Evolutionary conservation across 2,888 invertebrate genomes (phyloP), one percentile per base, ranked within the genome.

Genomic region (Pterostichus madidus): DNA sequence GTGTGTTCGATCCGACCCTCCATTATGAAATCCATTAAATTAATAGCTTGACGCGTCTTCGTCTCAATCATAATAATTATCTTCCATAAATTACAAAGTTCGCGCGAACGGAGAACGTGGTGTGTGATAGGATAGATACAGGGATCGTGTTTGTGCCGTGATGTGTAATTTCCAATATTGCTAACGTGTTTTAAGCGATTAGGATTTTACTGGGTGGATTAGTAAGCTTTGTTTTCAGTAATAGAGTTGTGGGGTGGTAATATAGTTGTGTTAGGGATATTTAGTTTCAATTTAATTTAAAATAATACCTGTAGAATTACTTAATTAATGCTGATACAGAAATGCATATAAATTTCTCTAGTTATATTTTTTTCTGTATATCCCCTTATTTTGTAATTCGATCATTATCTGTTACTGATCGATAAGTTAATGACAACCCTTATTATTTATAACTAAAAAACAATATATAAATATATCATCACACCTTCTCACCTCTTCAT

Each of bases 21-120:
- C 24, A 79, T 79, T 61, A 79, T 61, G 13, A 17, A 64, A 64
- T 79, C 46, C 79, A 79, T 79, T 79, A 79, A 61, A 64, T 64
- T 79, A 79, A 79, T 79, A 79, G 79, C 15, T 64, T 44, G 64
- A 79, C 78, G 59, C 78, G 59, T 79, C 46, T 56, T 46, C 61
- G 31, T 59, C 46, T 59, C 49, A 64, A 80, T 80, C 68, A 80
- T 80, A 80, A 80, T 80, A 80, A 80, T 80, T 73, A 71, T 56
- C 71, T 71, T n/a, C 56, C 73, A 80, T 80, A 80, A 80, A 80
- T 80, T 53, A 80, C 73, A 53, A 52, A 53, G 31, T 75, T 52
- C 52, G 52, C 75, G 35, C 13, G 11, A 31, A 35, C 32, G 5
- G 11, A 44, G 39, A 13, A 64, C 68, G 44, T 39, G 39, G n/a